These are phyloP conservation scores for Phataginus tricuspis DNA, from an alignment of 2,797 vertebrate species.

Conservation along the genomic window DNA sequence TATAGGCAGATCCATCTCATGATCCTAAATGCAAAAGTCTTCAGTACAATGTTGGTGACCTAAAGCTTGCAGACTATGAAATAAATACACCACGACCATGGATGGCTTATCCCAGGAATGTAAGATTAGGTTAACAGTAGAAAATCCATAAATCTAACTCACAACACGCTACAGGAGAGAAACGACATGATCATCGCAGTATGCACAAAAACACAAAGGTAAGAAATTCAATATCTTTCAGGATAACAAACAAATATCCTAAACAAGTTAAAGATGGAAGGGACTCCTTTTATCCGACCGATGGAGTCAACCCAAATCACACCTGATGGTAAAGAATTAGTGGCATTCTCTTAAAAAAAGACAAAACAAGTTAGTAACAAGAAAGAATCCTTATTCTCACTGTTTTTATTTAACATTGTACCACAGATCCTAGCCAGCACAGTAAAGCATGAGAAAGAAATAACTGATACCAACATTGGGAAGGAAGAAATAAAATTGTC, in stretches of 20 bases:
- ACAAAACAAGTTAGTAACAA: background rate
- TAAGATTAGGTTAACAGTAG: background rate
- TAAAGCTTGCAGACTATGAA: background rate
- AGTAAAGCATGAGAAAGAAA: slow-evolving; percentile 49
- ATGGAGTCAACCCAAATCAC: background rate
- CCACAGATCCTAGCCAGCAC: background rate
- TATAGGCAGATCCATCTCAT: background rate
- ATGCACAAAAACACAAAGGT: background rate
- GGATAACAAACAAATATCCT: background rate
- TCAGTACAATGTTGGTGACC: background rate
- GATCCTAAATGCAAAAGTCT: background rate
- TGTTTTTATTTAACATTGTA: background rate
- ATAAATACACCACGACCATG: background rate
- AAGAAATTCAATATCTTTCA: background rate
- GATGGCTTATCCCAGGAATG: background rate
- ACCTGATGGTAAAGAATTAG: background rate
- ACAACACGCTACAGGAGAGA: background rate
- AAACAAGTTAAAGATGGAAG: background rate
- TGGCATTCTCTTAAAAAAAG: background rate
- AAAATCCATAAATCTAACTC: background rate
- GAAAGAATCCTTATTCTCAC: background rate
- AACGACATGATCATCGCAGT: background rate
- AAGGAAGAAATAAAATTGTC: background rate
- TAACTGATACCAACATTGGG: background rate
- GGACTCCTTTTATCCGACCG: background rate